phyloP scores from a whole-genome alignment of 2,797 vertebrate genomes.

The Steatocranus sp. region DNA sequence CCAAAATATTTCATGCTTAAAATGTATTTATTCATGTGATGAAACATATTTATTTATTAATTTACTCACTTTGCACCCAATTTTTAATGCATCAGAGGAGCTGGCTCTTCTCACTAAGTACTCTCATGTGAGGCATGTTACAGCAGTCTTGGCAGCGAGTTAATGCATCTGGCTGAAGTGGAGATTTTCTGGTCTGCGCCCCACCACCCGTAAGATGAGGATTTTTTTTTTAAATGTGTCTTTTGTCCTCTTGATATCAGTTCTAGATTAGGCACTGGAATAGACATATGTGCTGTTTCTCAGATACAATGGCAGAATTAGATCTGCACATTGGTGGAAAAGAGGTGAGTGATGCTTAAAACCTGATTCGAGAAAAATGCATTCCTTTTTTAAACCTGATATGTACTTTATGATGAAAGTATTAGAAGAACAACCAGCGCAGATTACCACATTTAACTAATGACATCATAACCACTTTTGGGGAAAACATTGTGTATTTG shows the following conservation, averaged over 20 bases:
- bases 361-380: neutral
- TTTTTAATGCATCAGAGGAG: conserved; percentile 81
- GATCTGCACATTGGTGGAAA: neutral
- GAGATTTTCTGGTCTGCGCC: conserved; percentile 81
- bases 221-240: neutral
- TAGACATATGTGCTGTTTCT: neutral
- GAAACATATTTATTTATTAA: conserved; percentile 83
- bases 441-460: neutral
- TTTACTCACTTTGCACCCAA: conserved; percentile 47
- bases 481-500: neutral
- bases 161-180: conserved; percentile 74
- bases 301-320: neutral
- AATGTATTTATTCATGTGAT: neutral
- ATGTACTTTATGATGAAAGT: neutral
- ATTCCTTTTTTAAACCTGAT: neutral
- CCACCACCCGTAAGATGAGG: conserved; percentile 39
- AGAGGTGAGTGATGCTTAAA: neutral
- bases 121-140: conserved; percentile 79
- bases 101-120: conserved; percentile 62
- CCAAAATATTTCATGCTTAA: neutral
- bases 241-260: neutral
- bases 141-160: conserved; percentile 65
- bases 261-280: neutral
- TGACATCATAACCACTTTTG: neutral
- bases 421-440: neutral